These are phyloP conservation scores for Cliona cf. orientalis DNA, from an alignment of 37 sponge, comb jelly and placozoan genomes.

Conservation along the genomic window DNA sequence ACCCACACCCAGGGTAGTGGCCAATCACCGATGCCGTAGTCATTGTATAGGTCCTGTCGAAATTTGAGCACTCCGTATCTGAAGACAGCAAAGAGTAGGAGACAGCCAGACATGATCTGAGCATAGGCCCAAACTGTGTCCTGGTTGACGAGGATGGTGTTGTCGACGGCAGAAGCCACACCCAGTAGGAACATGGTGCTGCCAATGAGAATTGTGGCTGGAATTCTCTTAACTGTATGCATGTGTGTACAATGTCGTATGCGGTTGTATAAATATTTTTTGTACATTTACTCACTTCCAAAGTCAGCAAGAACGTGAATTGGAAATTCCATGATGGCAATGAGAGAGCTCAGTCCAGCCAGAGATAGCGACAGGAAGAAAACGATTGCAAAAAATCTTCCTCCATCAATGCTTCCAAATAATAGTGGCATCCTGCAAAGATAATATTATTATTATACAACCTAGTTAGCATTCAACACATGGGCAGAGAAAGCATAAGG, in stretches of 20 bases:
- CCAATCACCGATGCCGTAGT: conserved; percentile 89
- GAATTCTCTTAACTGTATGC: conserved; percentile 62
- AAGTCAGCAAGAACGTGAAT: conserved; percentile 74
- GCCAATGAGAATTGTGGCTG: conserved; percentile 65
- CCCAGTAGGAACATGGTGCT: conserved; percentile 50
- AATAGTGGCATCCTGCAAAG: conserved; percentile 82
- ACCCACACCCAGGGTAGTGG: conserved; percentile 76
- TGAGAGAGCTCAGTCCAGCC: conserved; percentile 88
- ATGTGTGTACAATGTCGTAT: too few species aligned
- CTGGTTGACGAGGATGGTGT: conserved; percentile 56
- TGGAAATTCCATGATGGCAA: conserved; percentile 70
- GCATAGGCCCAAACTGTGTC: conserved; percentile 84
- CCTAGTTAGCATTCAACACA: too few species aligned
- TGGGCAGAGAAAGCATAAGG: too few species aligned
- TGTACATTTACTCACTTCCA: conserved; percentile 71
- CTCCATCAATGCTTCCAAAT: conserved; percentile 56
- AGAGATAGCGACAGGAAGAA: conserved; percentile 85
- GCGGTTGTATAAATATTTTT: too few species aligned
- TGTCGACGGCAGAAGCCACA: conserved; percentile 54
- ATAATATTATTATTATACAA: too few species aligned
- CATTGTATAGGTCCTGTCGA: conserved; percentile 56
- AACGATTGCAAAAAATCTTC: conserved; percentile 61
- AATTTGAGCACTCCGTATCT: conserved; percentile 55
- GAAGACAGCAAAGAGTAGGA: conserved; percentile 58
- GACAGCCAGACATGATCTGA: conserved; percentile 63